Base-by-base conservation (phyloP, 2,113 vertebrate genomes). In the Neopipo cinnamomea region DNA sequence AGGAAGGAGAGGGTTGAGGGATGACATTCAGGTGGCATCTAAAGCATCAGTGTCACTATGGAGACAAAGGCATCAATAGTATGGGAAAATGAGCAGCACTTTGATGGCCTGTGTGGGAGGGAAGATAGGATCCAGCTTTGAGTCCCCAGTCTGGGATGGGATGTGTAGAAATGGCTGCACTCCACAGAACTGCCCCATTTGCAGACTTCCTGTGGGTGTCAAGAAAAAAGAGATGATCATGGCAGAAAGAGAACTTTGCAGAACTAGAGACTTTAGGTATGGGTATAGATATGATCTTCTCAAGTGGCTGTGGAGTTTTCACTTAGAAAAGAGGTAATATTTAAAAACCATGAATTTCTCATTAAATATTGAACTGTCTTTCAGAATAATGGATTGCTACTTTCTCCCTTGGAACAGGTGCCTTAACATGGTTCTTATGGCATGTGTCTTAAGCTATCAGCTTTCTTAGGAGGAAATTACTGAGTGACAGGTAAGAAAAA, bases 111-210 rank as follows among this genome's bases (percentile, higher is more conserved):
- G 3, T 18, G 5, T 35, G 37, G 17, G 41, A 58, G 5, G 9
- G 14, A 39, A 53, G 13, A n/a, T 21, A 81, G 30, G n/a, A 80
- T 47, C 8, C 59, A 89, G 24, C 31, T 85, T 58, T 71, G 19
- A 67, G 18, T 14, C 39, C 14, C 18, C 22, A 9, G 25, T 41
- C 66, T 59, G 27, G 52, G 31, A 14, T 28, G 18, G 15, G 11
- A 23, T 50, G 18, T 67, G 12, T 91, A 53, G 59, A 70, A 87
- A 37, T 13, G n/a, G 11, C 23, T 47, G 41, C 35, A 44, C 9
- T 68, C 37, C 14, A 30, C 30, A 46, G 1, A 5, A 1, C 22
- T 0, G 0, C 27, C 17, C 75, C 35, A n/a, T 59, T 41, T 8
- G 10, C 3, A 8, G 68, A 23, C 11, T 39, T 63, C 9, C 44